Percentiles rank a stretch among this genome's conserved stretches.
Evolutionary conservation across 2,888 invertebrate species (phyloP).

Genomic region (Thera obeliscata): DNA sequence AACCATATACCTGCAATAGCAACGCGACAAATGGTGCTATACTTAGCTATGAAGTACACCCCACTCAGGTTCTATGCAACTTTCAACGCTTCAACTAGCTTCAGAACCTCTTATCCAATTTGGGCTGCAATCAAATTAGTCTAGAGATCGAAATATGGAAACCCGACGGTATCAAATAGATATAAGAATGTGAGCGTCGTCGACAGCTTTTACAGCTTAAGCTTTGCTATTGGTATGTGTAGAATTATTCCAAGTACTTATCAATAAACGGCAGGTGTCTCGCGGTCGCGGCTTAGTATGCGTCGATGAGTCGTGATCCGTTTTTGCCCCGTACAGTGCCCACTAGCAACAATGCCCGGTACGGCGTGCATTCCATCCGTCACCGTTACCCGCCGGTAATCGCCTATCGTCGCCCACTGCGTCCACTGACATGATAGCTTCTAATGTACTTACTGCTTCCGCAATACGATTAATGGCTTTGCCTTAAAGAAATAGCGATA

Average conservation of each 20-base stretch:
- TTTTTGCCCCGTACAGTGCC: constrained; percentile 60
- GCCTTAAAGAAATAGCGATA: constrained; percentile 5
- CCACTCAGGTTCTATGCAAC: neutral
- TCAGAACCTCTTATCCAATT: neutral
- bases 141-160: neutral
- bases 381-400: constrained; percentile 76
- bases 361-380: constrained; percentile 69
- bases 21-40: neutral
- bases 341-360: constrained; percentile 71
- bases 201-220: neutral
- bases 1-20: constrained; percentile 45
- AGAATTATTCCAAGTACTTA: constrained; percentile 28
- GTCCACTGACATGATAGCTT: constrained; percentile 42
- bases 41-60: constrained; percentile 2
- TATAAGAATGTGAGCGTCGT: neutral
- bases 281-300: constrained; percentile 62
- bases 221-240: neutral
- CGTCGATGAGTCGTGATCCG: constrained; percentile 62
- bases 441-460: constrained; percentile 33
- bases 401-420: constrained; percentile 60
- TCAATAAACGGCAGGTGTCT: constrained; percentile 57
- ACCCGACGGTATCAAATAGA: neutral
- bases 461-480: constrained; percentile 19
- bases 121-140: neutral
- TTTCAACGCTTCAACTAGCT: neutral